Conservation (phyloP, 2,797 vertebrate genomes). For the Coranthus polyacanthus region DNA sequence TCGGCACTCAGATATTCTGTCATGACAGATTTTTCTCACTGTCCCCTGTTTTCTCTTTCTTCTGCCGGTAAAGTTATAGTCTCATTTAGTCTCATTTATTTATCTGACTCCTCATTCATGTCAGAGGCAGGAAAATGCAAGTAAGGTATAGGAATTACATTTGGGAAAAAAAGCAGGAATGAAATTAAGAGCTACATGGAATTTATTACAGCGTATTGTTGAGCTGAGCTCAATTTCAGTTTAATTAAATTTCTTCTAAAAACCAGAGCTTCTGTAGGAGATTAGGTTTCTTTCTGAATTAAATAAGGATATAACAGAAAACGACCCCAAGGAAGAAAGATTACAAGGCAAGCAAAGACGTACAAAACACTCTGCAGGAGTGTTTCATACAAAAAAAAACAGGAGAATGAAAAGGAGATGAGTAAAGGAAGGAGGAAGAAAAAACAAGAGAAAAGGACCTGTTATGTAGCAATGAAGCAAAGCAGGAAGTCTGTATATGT, state of each 20-base stretch:
- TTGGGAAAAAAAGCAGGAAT: conserved; percentile 10
- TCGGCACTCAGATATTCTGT: conserved; percentile 28
- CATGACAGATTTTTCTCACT: conserved; percentile 14
- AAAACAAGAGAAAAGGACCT: conserved; percentile 1
- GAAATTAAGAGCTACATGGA: too few relatives aligned
- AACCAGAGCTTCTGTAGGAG: background rate
- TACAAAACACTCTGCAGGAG: background rate
- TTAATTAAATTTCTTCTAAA: conserved; percentile 2
- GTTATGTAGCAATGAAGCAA: too few relatives aligned
- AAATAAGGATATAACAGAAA: background rate
- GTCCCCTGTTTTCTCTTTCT: conserved; percentile 12
- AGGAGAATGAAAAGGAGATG: background rate
- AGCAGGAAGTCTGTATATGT: too few relatives aligned
- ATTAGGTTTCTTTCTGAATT: background rate
- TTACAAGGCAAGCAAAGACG: conserved; percentile 8
- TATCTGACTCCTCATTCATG: conserved; percentile 20
- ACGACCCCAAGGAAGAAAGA: conserved; percentile 5
- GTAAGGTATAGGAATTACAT: background rate
- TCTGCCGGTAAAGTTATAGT: background rate
- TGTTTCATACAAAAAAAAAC: background rate
- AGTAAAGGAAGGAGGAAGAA: background rate
- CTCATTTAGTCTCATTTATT: conserved; percentile 12
- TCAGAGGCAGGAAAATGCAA: background rate
- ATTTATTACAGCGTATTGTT: conserved; percentile 16
- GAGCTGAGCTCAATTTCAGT: conserved; percentile 19